These are phyloP conservation scores for Oreohelix idahoensis DNA, from an alignment of 1,140 invertebrate species.

Conservation along the genomic window DNA sequence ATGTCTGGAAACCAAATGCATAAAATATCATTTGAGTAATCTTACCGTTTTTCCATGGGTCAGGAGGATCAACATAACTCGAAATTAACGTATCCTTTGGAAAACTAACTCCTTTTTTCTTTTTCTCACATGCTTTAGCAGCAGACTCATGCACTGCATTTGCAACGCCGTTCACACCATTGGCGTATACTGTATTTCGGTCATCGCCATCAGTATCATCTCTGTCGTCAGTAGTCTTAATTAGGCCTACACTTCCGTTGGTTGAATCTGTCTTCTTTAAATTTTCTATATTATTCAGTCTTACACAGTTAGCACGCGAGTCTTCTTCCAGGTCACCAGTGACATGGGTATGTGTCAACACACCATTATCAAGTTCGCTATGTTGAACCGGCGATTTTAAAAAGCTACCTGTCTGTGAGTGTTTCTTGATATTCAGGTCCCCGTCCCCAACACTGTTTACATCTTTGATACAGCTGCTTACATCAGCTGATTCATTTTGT, in stretches of 20 bases:
- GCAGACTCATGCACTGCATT: neutral
- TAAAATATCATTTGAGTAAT: no score
- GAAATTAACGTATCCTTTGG: conserved; percentile 84
- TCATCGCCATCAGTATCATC: neutral
- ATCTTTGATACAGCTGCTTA: neutral
- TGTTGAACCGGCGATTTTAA: neutral
- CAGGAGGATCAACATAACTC: conserved; percentile 83
- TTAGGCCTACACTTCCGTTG: no score
- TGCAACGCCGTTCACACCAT: neutral
- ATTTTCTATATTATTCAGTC: neutral
- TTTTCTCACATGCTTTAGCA: neutral
- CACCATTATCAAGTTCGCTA: neutral
- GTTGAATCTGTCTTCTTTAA: neutral
- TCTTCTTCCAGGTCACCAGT: neutral
- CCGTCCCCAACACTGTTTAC: neutral
- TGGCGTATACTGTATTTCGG: neutral
- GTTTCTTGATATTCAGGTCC: neutral
- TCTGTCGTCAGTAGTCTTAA: neutral
- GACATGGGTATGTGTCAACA: neutral
- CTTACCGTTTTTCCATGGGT: conserved; percentile 83
- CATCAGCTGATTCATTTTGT: neutral
- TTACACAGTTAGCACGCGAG: neutral
- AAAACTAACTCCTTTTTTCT: conserved; percentile 78
- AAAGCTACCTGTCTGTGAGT: neutral
- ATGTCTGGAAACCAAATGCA: no score